Base-by-base conservation (phyloP, 2,113 vertebrate genomes). In the Oreochromis tanganicae region DNA sequence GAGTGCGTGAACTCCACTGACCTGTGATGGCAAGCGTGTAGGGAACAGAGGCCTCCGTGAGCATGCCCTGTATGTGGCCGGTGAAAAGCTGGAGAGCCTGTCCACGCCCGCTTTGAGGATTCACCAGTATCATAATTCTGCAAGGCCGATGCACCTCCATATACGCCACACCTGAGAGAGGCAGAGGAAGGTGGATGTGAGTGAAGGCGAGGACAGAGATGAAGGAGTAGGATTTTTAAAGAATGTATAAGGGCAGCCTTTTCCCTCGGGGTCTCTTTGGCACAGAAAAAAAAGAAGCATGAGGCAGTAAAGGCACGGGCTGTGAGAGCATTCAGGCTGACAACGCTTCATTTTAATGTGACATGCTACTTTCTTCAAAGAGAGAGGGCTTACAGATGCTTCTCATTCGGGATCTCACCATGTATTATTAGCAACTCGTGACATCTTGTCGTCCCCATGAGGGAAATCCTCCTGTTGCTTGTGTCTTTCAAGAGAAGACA, bases 21-120 rank as follows among this genome's bases (percentile, higher is more conserved):
- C 98, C 97, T 43, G 98, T 98, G 84, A 97, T 95, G 92, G 96
- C 84, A 46, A 98, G 94, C 1, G 89, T 96, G 94, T 97, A 97
- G 55, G 94, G 93, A n/a, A 97, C 84, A 1, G 94, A 93, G 0
- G 97, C 97, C 93, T 97, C 97, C 0, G 79, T 96, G 86, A 98
- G 96, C 95, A 97, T 97, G 32, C 95, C 96, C 95, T 97, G 96
- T 19, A 98, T 90, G 16, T 96, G 96, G 17, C 93, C 95, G 0
- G 91, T 93, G 68, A 98, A 98, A 57, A 97, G 97, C 87, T 95
- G 92, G 43, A 97, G 90, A 2, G 96, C 97, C 81, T 97, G 97
- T 63, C 97, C 97, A 0, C 96, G 96, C 43, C 98, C 98, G 1
- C 97, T 96, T 19, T 93, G 93, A 56, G 98, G 98, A 94, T 98